Conservation (phyloP, 2,797 vertebrate genomes). For the Coracias cyanogaster region DNA sequence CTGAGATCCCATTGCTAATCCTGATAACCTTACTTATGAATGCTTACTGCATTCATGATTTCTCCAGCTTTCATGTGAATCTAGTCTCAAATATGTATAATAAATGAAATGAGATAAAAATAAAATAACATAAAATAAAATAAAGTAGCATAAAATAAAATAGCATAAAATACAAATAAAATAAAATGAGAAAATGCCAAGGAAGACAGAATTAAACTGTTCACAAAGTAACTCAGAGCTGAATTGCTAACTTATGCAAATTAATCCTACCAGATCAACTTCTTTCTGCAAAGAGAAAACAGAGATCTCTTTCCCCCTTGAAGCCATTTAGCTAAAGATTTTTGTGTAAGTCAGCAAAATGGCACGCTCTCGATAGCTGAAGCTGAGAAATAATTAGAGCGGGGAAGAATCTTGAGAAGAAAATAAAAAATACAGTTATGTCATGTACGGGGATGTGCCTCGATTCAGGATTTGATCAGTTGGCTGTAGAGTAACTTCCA, state of each 20-base stretch:
- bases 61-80: background rate
- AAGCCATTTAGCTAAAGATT: background rate
- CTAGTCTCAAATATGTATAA: background rate
- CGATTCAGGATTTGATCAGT: background rate
- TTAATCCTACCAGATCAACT: background rate
- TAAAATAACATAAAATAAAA: too few relatives aligned
- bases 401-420: background rate
- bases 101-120: too few relatives aligned
- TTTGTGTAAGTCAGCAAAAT: background rate
- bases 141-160: too few relatives aligned
- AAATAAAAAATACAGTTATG: background rate
- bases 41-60: background rate
- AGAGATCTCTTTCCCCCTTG: background rate
- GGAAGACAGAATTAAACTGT: background rate
- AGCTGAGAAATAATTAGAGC: background rate
- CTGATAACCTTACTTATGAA: background rate
- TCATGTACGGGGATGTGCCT: background rate
- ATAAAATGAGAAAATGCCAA: background rate
- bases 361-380: accelerated
- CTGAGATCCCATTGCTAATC: background rate
- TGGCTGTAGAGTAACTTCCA: background rate
- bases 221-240: background rate
- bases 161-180: background rate
- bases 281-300: background rate
- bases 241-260: background rate